A percentile compares a stretch with the other conserved stretches of the same genome.
phyloP scores from a whole-genome alignment of 1,140 invertebrate species.

The Drosophila nigromelanica region DNA sequence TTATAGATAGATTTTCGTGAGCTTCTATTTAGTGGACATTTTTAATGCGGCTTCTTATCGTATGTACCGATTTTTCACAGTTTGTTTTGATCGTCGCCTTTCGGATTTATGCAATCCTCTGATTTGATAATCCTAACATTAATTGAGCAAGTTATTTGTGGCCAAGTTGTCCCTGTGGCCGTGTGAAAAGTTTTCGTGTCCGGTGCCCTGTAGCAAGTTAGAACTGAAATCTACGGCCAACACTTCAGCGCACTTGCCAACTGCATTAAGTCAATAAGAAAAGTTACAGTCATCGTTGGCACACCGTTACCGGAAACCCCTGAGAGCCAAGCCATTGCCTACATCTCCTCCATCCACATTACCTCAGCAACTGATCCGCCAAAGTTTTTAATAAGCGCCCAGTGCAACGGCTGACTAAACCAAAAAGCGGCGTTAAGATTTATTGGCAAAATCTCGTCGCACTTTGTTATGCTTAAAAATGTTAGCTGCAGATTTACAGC shows the following conservation, averaged over 20 bases:
- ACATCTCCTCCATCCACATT: background rate
- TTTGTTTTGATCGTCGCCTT: background rate
- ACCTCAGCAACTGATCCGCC: slow-evolving; percentile 1
- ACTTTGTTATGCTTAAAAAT: slow-evolving; percentile 76
- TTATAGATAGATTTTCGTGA: too few species aligned
- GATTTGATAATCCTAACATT: slow-evolving; percentile 2
- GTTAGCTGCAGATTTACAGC: slow-evolving; percentile 71
- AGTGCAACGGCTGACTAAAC: slow-evolving; percentile 65
- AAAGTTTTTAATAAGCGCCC: slow-evolving; percentile 59
- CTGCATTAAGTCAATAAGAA: slow-evolving; percentile 77
- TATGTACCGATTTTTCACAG: background rate
- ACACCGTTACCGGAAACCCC: slow-evolving; percentile 35
- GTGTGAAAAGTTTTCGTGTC: slow-evolving; percentile 34
- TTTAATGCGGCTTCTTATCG: too few species aligned
- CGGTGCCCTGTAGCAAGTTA: slow-evolving; percentile 21
- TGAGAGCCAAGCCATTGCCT: slow-evolving; percentile 23
- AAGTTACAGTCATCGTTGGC: slow-evolving; percentile 64
- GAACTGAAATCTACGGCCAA: slow-evolving; percentile 44
- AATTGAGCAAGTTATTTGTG: slow-evolving; percentile 16
- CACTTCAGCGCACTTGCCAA: slow-evolving; percentile 69
- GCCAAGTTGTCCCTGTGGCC: background rate
- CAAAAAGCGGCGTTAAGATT: slow-evolving; percentile 68
- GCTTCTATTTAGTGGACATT: too few species aligned
- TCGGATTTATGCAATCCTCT: too few species aligned
- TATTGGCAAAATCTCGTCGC: slow-evolving; percentile 64